phyloP scores from a whole-genome alignment of 1,140 invertebrate genomes.

The Ganaspis sp. region DNA sequence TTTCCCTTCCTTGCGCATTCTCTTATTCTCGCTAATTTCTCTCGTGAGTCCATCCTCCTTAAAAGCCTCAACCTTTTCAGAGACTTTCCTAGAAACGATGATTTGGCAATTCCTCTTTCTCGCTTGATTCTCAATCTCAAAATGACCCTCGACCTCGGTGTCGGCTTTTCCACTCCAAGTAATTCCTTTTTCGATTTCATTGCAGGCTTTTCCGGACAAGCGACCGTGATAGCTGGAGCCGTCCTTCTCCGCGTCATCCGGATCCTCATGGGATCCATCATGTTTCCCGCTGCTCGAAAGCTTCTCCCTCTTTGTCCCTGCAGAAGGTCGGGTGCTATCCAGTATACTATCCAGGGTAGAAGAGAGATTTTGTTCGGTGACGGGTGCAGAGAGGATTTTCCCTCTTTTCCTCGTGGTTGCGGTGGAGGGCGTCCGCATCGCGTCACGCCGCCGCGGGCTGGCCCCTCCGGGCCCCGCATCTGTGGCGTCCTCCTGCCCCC shows the following conservation, averaged over 20 bases:
- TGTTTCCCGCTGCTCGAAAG: not conserved
- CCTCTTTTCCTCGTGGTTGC: slow-evolving; percentile 60
- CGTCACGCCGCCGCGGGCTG: slow-evolving; percentile 74
- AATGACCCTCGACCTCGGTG: not conserved
- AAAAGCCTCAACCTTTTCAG: not conserved
- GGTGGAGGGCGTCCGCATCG: slow-evolving; percentile 74
- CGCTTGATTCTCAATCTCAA: not conserved
- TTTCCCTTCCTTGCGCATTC: slow-evolving; percentile 33
- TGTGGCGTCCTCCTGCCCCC: slow-evolving; percentile 65
- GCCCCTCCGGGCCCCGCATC: slow-evolving; percentile 71
- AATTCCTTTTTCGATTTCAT: not conserved
- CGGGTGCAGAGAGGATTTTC: slow-evolving; percentile 49
- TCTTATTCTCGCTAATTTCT: slow-evolving; percentile 2
- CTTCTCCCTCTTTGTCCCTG: not conserved
- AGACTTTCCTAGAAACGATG: not conserved
- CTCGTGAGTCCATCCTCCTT: not conserved
- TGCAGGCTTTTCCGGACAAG: not conserved
- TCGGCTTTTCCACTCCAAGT: not conserved
- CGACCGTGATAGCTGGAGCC: slow-evolving; percentile 28
- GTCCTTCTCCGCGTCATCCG: not conserved
- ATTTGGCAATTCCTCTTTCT: not conserved
- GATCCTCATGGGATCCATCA: not conserved
- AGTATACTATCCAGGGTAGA: slow-evolving; percentile 24
- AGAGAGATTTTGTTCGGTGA: slow-evolving; percentile 1
- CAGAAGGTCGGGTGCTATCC: not conserved